A percentile compares a stretch with the other conserved stretches of the same genome.
These are phyloP conservation scores for Hydrozoanthus gracilis DNA, from an alignment of 92 coral and sea anemone genomes.

Conservation along the genomic window DNA sequence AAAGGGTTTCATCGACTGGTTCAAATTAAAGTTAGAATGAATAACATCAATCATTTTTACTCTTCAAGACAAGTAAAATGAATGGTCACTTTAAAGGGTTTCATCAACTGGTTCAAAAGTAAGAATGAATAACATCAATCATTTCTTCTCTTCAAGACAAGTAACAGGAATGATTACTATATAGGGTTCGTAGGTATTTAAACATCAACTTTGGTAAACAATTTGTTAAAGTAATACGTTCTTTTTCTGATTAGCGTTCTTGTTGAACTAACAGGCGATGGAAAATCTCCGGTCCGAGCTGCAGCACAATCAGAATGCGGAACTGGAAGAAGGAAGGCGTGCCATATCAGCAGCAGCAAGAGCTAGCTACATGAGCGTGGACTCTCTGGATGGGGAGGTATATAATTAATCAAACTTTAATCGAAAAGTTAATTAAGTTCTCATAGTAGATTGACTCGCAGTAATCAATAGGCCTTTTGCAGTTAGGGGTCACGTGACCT, in stretches of 20 bases:
- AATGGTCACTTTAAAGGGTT: not conserved
- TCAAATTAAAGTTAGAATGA: not conserved
- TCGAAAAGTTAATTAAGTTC: too few species aligned
- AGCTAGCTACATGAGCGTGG: conserved; percentile 73
- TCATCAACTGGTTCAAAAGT: not conserved
- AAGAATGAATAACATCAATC: conserved; percentile 2
- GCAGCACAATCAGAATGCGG: conserved; percentile 71
- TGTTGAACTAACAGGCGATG: conserved; percentile 66
- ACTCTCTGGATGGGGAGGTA: conserved; percentile 87
- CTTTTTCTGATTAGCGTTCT: not conserved
- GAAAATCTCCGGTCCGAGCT: conserved; percentile 73
- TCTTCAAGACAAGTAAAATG: conserved; percentile 9
- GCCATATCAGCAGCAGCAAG: conserved; percentile 63
- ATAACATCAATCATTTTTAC: not conserved
- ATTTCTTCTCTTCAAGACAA: not conserved
- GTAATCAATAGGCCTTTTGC: too few species aligned
- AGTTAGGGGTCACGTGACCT: too few species aligned
- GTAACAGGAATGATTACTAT: not conserved
- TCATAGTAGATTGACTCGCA: too few species aligned
- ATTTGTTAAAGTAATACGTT: not conserved
- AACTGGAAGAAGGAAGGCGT: conserved; percentile 66
- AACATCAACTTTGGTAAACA: not conserved
- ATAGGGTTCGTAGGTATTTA: not conserved
- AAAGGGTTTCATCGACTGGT: not conserved
- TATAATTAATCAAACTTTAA: too few species aligned